Base-by-base conservation (phyloP, 2,797 vertebrate species). In the Microtus obscurus region DNA sequence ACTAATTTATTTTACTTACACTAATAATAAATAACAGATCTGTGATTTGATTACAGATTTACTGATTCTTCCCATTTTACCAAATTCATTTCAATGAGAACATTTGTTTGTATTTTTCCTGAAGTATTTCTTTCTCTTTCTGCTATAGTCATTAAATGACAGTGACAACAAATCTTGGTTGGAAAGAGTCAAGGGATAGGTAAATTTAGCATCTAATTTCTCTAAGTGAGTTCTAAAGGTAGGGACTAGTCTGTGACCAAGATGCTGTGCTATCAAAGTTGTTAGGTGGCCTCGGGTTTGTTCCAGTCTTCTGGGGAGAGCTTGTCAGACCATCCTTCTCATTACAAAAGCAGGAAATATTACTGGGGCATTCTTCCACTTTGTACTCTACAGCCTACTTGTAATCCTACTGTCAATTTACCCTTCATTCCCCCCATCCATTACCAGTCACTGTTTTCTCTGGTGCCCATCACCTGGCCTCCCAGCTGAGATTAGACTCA, bases 131-230 rank as follows among this genome's bases (percentile, higher is more conserved):
- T 92, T 94, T 61, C 31, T 90, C 6, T 77, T 74, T 95, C 23
- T 59, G 1, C 67, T 77, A 12, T 12, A 40, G 37, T 88, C 69
- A 69, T 87, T 90, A 87, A 92, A 76, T 96, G 45, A 67, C 31
- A 78, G 40, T 0, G 0, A 40, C 43, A 31, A 86, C n/a, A 91
- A 21, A 31, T 83, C 94, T 59, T 83, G 67, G 25, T 78, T 83
- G 59, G 27, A 69, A 71, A 80, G 67, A 87, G 71, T 77, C 51
- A 94, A 95, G 21, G 29, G 87, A 48, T 65, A 90, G 77, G 21
- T 80, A 87, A 82, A 87, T 67, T 40, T 61, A 59, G 79, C 59
- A 48, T 48, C 40, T 92, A 19, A 91, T 89, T 51, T 92, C 43
- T 76, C 53, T 29, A 63, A 73, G n/a, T 76, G 73, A 59, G 34